These are phyloP conservation scores for Pipra filicauda DNA, from an alignment of 2,113 vertebrate genomes.

Conservation along the genomic window DNA sequence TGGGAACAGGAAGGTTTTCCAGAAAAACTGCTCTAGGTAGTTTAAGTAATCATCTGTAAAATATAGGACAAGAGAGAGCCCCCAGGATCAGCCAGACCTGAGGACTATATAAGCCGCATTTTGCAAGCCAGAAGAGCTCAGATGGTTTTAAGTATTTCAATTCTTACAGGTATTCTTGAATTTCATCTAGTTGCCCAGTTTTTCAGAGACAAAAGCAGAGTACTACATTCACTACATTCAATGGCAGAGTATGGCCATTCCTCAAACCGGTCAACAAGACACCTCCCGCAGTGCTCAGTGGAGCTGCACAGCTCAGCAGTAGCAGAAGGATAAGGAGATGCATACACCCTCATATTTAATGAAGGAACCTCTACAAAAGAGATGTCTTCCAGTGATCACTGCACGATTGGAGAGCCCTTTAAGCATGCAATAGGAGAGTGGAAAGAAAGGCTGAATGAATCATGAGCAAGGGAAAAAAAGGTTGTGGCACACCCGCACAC, in stretches of 20 bases:
- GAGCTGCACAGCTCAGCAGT: not conserved
- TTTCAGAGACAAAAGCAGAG: not conserved
- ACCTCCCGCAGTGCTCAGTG: not conserved
- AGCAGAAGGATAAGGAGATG: not conserved
- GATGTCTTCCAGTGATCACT: not conserved
- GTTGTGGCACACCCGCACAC: not conserved
- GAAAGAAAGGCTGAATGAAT: slow-evolving; percentile 11
- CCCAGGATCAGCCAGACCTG: not conserved
- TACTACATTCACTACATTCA: not conserved
- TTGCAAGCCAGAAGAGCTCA: not conserved
- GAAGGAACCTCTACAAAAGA: not conserved
- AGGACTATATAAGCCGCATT: not conserved
- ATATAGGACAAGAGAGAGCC: not conserved
- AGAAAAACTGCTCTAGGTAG: not conserved
- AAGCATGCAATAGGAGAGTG: not conserved
- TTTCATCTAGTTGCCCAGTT: not conserved
- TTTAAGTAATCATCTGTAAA: not conserved
- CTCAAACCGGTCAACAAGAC: not conserved
- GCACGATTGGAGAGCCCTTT: not conserved
- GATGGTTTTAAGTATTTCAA: not conserved
- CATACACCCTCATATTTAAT: accelerated
- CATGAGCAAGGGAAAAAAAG: not conserved
- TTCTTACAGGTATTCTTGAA: not conserved
- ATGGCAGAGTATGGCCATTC: not conserved
- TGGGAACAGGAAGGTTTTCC: not conserved